phyloP scores from a whole-genome alignment of 2,113 vertebrate genomes.

The Bos indicus region DNA sequence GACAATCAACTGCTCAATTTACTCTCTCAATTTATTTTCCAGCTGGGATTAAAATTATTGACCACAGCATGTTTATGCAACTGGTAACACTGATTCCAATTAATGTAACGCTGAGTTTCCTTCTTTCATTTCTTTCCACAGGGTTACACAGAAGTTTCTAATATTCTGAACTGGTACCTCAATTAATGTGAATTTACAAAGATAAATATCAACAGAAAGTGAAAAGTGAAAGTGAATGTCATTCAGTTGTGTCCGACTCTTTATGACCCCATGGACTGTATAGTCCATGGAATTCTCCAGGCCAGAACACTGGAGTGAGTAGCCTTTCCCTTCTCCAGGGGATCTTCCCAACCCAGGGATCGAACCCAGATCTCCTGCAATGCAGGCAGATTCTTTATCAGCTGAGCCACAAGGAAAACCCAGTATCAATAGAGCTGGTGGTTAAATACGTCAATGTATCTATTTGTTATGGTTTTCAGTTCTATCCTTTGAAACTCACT shows the following conservation, averaged over 20 bases:
- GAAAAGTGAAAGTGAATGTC: neutral
- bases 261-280: neutral
- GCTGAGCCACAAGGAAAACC: neutral
- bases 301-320: neutral
- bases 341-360: neutral
- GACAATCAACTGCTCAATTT: neutral
- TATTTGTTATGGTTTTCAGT: neutral
- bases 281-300: neutral
- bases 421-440: neutral
- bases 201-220: neutral
- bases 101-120: slow-evolving; percentile 18
- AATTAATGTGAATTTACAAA: slow-evolving; percentile 15
- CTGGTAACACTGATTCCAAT: neutral
- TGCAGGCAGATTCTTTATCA: neutral
- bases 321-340: neutral
- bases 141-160: neutral
- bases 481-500: neutral
- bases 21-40: slow-evolving; percentile 33
- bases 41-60: slow-evolving; percentile 25
- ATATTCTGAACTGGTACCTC: neutral
- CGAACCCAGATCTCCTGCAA: neutral
- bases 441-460: neutral
- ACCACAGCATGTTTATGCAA: slow-evolving; percentile 1
- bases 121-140: neutral
- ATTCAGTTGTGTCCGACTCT: neutral